Conservation (phyloP, 2,888 invertebrate species). For the Dione juno region DNA sequence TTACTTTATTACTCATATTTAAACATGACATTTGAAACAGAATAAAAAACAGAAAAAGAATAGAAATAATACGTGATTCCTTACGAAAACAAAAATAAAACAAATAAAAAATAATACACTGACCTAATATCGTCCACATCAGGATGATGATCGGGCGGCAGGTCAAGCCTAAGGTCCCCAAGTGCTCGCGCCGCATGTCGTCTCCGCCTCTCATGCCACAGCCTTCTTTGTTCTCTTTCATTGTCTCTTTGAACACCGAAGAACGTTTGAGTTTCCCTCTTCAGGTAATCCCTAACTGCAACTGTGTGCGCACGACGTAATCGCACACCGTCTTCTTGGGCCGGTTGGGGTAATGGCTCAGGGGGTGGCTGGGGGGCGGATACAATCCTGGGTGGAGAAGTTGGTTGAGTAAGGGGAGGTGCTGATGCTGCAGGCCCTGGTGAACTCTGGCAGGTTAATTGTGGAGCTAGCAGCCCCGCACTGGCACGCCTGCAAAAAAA, state of each 20-base stretch:
- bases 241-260: constrained; percentile 92
- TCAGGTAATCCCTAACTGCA: constrained; percentile 86
- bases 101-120: constrained; percentile 37
- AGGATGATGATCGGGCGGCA: constrained; percentile 84
- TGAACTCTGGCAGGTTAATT: constrained; percentile 72
- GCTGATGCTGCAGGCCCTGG: constrained; percentile 67
- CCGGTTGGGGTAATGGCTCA: constrained; percentile 66
- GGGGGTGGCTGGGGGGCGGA: constrained; percentile 62
- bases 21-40: too few relatives aligned
- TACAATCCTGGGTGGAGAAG: constrained; percentile 75
- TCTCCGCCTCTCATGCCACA: constrained; percentile 92
- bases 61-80: too few relatives aligned
- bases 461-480: constrained; percentile 74
- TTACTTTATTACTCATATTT: too few relatives aligned
- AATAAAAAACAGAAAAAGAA: too few relatives aligned
- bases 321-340: constrained; percentile 76
- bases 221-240: constrained; percentile 87
- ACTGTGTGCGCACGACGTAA: constrained; percentile 73
- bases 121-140: constrained; percentile 84
- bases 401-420: constrained; percentile 66
- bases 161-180: constrained; percentile 84
- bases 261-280: constrained; percentile 91
- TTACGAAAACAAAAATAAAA: too few relatives aligned
- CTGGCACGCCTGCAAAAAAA: constrained; percentile 77
- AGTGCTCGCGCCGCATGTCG: constrained; percentile 89